Evolutionary conservation across 1,140 invertebrate species (phyloP), one percentile per base, ranked within the genome.

Genomic region (Drosophila kepulauana): DNA sequence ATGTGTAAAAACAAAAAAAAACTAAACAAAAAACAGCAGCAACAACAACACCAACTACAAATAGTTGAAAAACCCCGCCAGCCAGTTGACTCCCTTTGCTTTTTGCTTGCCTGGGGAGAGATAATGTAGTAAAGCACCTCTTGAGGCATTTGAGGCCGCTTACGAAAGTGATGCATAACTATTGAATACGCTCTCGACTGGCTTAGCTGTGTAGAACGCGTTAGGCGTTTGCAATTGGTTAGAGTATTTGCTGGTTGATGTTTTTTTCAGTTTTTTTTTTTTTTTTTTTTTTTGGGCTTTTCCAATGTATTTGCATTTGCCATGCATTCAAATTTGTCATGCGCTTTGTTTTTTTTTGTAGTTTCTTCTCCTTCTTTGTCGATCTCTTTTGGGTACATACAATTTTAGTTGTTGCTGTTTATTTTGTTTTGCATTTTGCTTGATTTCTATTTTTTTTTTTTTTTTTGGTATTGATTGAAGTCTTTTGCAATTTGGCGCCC

Each of bases 281-380:
- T 30, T 15, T 48, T 54, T 25, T 48, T 35, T n/a, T 4, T 16
- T 43, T 57, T 51, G 58, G 65, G 65, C 5, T 51, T 72, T 46
- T 66, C 48, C 59, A 63, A 45, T 45, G 33, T 56, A 38, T 43
- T 43, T 43, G 41, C n/a, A 49, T 66, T 72, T 61, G 45, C 57
- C 54, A 33, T 81, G 72, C 78, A 72, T 81, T 81, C 67, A 51
- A 67, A 75, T 75, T 78, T 56, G 68, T 57, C 45, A 11, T 79
- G 75, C 58, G 63, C 30, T 71, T 57, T 56, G 30, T 28, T 58
- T 45, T 20, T 20, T 11, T 13, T 13, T 43, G 3, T 45, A 46
- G 68, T 77, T 73, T 48, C 63, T 28, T 48, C 20, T 64, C 35
- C 61, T 7, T 43, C 11, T 43, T 7, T 38, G 6, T 38, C 7